These are phyloP conservation scores for Hyppa rectilinea DNA, from an alignment of 2,888 invertebrate genomes.

Conservation along the genomic window DNA sequence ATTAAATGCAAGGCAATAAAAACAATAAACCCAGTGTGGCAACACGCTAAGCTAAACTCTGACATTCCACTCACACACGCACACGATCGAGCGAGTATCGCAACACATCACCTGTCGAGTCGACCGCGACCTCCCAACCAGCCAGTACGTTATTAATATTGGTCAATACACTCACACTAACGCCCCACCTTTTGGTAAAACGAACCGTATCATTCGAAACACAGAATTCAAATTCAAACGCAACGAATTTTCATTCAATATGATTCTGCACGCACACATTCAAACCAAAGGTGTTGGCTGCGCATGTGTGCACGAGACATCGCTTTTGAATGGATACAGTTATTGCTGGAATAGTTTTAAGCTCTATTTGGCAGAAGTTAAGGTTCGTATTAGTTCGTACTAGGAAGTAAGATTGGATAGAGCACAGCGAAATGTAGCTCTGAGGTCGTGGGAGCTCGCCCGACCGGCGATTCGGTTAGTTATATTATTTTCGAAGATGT, in stretches of 20 bases:
- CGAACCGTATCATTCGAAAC: constrained; percentile 66
- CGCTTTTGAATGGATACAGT: constrained; percentile 83
- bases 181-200: constrained; percentile 56
- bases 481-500: constrained; percentile 82
- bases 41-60: constrained; percentile 80
- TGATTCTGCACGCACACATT: constrained; percentile 75
- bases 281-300: constrained; percentile 78
- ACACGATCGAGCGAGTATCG: constrained; percentile 75
- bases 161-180: constrained; percentile 85
- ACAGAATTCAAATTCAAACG: constrained; percentile 70
- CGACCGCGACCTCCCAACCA: constrained; percentile 85
- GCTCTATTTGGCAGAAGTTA: constrained; percentile 68
- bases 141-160: constrained; percentile 85
- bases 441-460: constrained; percentile 88
- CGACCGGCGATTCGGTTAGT: constrained; percentile 84
- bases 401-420: constrained; percentile 89
- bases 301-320: constrained; percentile 82
- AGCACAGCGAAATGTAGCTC: constrained; percentile 86
- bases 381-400: constrained; percentile 74
- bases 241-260: constrained; percentile 69
- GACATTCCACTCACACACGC: constrained; percentile 86
- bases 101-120: constrained; percentile 87
- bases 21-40: constrained; percentile 65
- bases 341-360: constrained; percentile 70
- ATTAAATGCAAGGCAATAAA: constrained; percentile 63